These are phyloP conservation scores for Smithornis capensis DNA, from an alignment of 2,113 vertebrate species.

Conservation along the genomic window DNA sequence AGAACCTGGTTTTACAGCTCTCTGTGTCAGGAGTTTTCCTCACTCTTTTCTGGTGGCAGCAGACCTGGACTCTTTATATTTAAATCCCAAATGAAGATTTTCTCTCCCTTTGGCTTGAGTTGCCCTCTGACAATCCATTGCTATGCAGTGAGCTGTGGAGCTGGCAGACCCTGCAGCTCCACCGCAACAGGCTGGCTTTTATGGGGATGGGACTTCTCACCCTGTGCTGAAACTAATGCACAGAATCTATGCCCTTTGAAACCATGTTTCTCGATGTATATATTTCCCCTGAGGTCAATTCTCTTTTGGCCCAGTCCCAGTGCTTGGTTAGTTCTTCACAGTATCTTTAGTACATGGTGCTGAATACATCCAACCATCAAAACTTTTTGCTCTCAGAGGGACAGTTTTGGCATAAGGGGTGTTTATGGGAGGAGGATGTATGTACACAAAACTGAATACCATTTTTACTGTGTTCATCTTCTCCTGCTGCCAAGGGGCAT, in stretches of 20 bases:
- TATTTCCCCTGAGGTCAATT: not conserved
- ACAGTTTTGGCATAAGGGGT: not conserved
- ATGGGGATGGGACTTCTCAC: not conserved
- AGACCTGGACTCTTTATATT: not conserved
- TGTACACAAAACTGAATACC: not conserved
- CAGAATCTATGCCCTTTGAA: not conserved
- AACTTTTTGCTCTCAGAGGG: not conserved
- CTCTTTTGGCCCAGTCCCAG: not conserved
- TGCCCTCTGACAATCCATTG: accelerated
- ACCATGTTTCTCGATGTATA: not conserved
- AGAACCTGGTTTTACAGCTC: not conserved
- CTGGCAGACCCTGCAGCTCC: not conserved
- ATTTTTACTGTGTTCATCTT: not conserved
- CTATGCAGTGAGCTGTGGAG: not conserved
- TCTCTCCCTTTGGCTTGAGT: accelerated
- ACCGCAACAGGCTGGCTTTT: not conserved
- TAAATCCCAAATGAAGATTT: not conserved
- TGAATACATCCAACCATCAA: not conserved
- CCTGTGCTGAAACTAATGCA: not conserved
- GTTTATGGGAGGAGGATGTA: not conserved
- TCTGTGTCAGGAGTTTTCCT: not conserved
- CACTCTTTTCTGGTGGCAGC: not conserved
- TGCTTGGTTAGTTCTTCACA: not conserved
- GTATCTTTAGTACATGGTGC: not conserved
- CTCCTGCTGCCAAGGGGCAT: not conserved